Conservation (phyloP, 2,888 invertebrate species). For the Bursaphelenchus okinawaensis region DNA sequence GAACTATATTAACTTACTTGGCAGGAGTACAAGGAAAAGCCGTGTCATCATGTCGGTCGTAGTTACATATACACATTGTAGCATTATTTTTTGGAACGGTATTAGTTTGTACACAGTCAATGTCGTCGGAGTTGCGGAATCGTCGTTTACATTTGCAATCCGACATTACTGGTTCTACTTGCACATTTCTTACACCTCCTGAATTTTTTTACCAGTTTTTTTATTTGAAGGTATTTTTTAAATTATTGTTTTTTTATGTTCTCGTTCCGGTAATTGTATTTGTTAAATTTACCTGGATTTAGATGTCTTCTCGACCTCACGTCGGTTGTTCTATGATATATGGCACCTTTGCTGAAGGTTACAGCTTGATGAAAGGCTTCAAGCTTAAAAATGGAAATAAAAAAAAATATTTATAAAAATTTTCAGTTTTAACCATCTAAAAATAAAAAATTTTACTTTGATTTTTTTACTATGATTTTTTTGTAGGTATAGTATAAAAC, state of each 20-base stretch:
- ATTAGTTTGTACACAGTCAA: conserved; percentile 30
- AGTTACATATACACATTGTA: conserved; percentile 50
- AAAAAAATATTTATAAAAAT: too few species aligned
- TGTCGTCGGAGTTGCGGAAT: conserved; percentile 6
- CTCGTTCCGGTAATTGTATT: too few species aligned
- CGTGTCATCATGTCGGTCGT: conserved; percentile 47
- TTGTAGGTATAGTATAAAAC: too few species aligned
- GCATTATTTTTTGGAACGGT: conserved; percentile 35
- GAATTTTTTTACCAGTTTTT: too few species aligned
- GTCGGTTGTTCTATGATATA: conserved; percentile 15
- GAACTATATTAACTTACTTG: too few species aligned
- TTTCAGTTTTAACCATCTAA: too few species aligned
- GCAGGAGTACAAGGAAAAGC: conserved; percentile 55
- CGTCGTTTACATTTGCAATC: conserved; percentile 42
- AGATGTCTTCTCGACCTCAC: conserved; percentile 12
- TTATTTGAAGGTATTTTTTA: too few species aligned
- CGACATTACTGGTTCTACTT: conserved; percentile 49
- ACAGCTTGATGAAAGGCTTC: conserved; percentile 56
- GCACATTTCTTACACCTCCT: conserved; percentile 50
- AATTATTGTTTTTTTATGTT: too few species aligned
- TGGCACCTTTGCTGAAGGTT: conserved; percentile 49
- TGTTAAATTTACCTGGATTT: conserved; percentile 12
- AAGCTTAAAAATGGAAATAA: conserved; percentile 38
- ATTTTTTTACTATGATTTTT: too few species aligned
- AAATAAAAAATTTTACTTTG: too few species aligned